Base-by-base conservation (phyloP, 2,113 vertebrate genomes). In the Phaetusa simplex region DNA sequence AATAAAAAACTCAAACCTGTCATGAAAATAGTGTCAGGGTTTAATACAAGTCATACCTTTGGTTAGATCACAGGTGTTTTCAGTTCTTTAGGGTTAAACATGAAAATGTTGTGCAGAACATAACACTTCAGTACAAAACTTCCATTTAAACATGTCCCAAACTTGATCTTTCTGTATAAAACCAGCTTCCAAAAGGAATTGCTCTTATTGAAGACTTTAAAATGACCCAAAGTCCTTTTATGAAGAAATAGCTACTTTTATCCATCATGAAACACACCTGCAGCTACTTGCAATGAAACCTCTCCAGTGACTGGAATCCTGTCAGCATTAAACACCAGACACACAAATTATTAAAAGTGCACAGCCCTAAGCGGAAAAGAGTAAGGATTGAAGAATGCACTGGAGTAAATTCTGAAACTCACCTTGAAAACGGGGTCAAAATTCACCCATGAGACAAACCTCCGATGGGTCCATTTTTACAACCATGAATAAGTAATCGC, bases 311-410 rank as follows among this genome's bases (percentile, higher is more conserved):
- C 98, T 98, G 98, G 98, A 96, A 98, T 98, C 98, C 98, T 98
- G 98, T 98, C 98, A 98, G 98, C 98, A 98, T 98, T 98, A 98
- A 98, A 98, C 92, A 98, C 98, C 98, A 98, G 98, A 98, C 97
- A 98, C 95, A 98, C 92, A 95, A 97, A 98, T 98, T 98, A 98
- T 97, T 98, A 98, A 94, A 97, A 98, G 94, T 80, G 92, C 96
- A 98, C 92, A 97, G 95, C 97, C 97, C 98, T 98, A 67, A 90
- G 97, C 7, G 9, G 52, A 87, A 81, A 98, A 98, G 95, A 95
- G 84, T 95, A 98, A 98, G 97, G 97, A 82, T 88, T 95, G 92
- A 98, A 98, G 78, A 96, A 97, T 86, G 90, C 97, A 97, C 96
- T 96, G 94, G 92, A 97, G 96, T 96, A 97, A 96, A 97, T 97